Base-by-base conservation (phyloP, 2,888 invertebrate genomes). In the Monochamus alternatus region DNA sequence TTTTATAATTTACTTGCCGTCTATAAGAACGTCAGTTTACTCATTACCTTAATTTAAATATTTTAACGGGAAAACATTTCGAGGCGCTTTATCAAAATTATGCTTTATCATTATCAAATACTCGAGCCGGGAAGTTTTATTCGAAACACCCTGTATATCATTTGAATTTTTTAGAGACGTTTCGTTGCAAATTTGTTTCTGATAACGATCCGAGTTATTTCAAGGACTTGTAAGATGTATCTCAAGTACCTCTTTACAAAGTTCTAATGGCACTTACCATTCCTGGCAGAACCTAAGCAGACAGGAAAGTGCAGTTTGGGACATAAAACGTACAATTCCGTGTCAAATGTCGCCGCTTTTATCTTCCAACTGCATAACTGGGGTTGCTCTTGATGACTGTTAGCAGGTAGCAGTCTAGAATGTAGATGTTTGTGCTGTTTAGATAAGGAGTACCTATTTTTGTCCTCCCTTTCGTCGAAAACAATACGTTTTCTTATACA, bases 311-410 rank as follows among this genome's bases (percentile, higher is more conserved):
- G 31, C 64, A 10, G 12, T 47, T 10, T 64, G 10, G 22, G 12
- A 38, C 43, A 38, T 63, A 14, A 38, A 63, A 63, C 9, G 3
- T 43, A 14, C 43, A 43, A 43, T 63, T 43, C 38, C 14, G 7
- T 5, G 62, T 63, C 62, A 63, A 63, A 63, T 43, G 43, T 63
- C 32, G 38, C 62, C n/a, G 14, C 62, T 63, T 43, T 63, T 63
- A 43, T 43, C 62, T 63, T 8, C 14, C 5, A 47, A 47, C 12
- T 47, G 12, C 12, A 47, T 47, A 47, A 22, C 38, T 14, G 9
- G 43, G 22, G 62, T 63, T 43, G 62, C 5, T 43, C 14, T 5
- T 63, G 62, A 38, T 43, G 43, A 4, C 38, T 62, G 31, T 62
- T 31, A 62, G n/a, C n/a, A 62, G 62, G 12, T 62, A n/a, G 32